Evolutionary conservation across 2,888 invertebrate species (phyloP), one percentile per base, ranked within the genome.

Genomic region (Chouioia cunea): DNA sequence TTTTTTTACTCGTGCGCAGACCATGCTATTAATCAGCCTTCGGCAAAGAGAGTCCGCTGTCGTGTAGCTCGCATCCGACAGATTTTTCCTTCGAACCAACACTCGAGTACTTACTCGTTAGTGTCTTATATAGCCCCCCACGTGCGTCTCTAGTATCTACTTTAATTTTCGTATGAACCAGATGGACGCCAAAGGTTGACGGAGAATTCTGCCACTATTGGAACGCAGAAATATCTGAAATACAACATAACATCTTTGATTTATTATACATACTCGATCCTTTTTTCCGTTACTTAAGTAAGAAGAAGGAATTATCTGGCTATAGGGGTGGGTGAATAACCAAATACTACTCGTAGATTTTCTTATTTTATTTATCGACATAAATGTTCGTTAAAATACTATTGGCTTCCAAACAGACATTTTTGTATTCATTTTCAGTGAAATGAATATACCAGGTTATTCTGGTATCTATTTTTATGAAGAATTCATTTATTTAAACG

Each of bases 141-240:
- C 79, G 75, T 76, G 73, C 72, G 14, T n/a, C n/a, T n/a, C n/a
- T n/a, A 2, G 14, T 12, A 36, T 62, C 73, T 71, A 71, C 76
- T 79, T 81, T 79, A 79, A 82, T 82, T 81, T 79, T 76, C 78
- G 79, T 79, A 79, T 79, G 79, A 73, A 73, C 75, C 71, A 74
- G 76, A 73, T 58, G 69, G 65, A 59, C 23, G 47, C 22, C 16
- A 58, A 59, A 14, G 16, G 10, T 20, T 60, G 70, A 63, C 36
- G 58, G 67, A 44, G 6, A 36, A 36, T 36, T 60, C 18, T 50
- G 46, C 43, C 63, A 22, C n/a, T 57, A 0, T 12, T 22, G 62
- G 62, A 56, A 64, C 58, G 48, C 47, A 47, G 70, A 65, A 59
- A 58, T 53, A 20, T 44, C 69, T 70, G 59, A 10, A 70, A 70